A percentile compares a stretch with the other conserved stretches of the same genome.
Conservation (phyloP, 1,140 invertebrate genomes). For the Phortica variegata region DNA sequence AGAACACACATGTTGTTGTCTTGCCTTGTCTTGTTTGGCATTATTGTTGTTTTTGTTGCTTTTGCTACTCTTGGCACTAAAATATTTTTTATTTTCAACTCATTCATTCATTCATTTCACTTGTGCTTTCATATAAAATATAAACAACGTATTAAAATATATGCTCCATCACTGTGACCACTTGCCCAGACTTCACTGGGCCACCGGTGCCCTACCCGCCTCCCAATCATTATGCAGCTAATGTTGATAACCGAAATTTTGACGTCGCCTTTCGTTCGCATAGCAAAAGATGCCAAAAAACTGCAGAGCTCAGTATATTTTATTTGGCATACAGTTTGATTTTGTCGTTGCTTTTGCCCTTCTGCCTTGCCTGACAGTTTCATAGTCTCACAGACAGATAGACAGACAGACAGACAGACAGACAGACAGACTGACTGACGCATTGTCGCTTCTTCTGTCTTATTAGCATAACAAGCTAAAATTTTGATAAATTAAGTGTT, state of each 20-base stretch:
- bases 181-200: neutral
- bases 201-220: neutral
- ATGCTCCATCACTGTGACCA: slow-evolving; percentile 33
- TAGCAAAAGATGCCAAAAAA: neutral
- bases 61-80: slow-evolving; percentile 6
- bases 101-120: slow-evolving; percentile 42
- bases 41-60: slow-evolving; percentile 2
- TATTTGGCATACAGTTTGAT: too few relatives aligned
- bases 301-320: neutral
- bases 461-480: slow-evolving; percentile 48
- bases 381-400: neutral
- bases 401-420: neutral
- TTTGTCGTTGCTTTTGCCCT: slow-evolving; percentile 26
- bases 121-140: slow-evolving; percentile 54
- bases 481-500: slow-evolving; percentile 53
- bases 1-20: slow-evolving; percentile 7
- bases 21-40: neutral
- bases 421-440: neutral
- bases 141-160: slow-evolving; percentile 53
- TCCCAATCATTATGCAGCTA: slow-evolving; percentile 27
- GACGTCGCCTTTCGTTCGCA: slow-evolving; percentile 15
- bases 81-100: neutral
- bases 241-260: slow-evolving; percentile 55
- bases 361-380: slow-evolving; percentile 31
- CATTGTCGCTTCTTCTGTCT: slow-evolving; percentile 14